Percentiles rank a stretch among this genome's conserved stretches.
These are phyloP conservation scores for Carcinoscorpius rotundicauda DNA, from an alignment of 1,140 invertebrate genomes.

Conservation along the genomic window DNA sequence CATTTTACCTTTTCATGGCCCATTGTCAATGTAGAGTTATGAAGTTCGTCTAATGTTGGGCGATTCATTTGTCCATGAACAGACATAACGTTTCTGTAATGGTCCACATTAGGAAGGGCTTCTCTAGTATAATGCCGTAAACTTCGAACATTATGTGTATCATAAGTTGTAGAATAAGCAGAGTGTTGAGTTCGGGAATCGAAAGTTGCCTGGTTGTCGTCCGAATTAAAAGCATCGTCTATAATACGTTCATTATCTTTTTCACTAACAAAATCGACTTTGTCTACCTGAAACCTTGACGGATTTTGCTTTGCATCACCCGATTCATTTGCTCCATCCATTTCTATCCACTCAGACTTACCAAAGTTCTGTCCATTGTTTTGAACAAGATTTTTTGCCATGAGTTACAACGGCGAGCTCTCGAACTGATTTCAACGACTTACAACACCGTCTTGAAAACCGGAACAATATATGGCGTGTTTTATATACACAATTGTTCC, in stretches of 20 bases:
- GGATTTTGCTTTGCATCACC: constrained; percentile 17
- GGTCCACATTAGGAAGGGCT: constrained; percentile 76
- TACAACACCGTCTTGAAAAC: too few relatives aligned
- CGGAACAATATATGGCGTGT: too few relatives aligned
- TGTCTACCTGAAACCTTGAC: constrained; percentile 33
- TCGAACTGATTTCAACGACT: too few relatives aligned
- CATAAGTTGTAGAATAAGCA: constrained; percentile 30
- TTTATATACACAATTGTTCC: too few relatives aligned
- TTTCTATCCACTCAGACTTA: constrained; percentile 11
- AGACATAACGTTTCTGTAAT: constrained; percentile 87
- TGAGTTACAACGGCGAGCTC: too few relatives aligned
- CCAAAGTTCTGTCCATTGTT: too few relatives aligned
- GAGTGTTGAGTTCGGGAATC: constrained; percentile 2
- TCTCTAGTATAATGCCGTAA: constrained; percentile 79
- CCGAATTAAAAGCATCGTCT: constrained; percentile 8
- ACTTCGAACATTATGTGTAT: constrained; percentile 65
- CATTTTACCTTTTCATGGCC: constrained; percentile 14
- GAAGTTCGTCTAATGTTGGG: constrained; percentile 84
- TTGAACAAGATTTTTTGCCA: too few relatives aligned
- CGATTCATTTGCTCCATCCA: constrained; percentile 10
- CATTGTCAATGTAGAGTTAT: constrained; percentile 41
- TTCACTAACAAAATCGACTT: constrained; percentile 27
- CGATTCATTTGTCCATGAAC: constrained; percentile 68
- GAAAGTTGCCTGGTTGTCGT: constrained; percentile 13
- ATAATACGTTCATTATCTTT: background rate